These are phyloP conservation scores for Heteromurus nitidus DNA, from an alignment of 2,888 invertebrate genomes.

Conservation along the genomic window DNA sequence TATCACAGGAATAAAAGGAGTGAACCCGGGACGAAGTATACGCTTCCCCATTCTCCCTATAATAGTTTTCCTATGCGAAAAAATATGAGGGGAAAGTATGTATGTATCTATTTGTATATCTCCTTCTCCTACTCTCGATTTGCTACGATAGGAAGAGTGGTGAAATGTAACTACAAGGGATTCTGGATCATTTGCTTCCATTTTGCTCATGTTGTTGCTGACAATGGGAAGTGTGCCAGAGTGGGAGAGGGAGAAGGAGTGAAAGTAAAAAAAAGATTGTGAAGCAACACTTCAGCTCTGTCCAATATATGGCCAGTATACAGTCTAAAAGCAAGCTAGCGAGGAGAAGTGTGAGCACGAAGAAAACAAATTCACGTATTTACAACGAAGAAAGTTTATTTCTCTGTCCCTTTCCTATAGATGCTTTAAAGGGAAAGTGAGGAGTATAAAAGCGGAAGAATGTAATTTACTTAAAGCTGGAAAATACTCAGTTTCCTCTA, in stretches of 20 bases:
- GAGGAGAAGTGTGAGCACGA: too few species aligned
- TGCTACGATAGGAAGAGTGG: too few species aligned
- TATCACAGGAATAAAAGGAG: neutral
- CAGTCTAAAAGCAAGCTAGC: too few species aligned
- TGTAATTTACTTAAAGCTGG: slow-evolving; percentile 56
- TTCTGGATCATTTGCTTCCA: slow-evolving; percentile 59
- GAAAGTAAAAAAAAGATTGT: slow-evolving; percentile 38
- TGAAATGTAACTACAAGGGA: slow-evolving; percentile 41
- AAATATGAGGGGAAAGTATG: neutral
- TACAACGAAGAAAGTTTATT: neutral
- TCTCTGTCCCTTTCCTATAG: slow-evolving; percentile 6
- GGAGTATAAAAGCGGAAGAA: slow-evolving; percentile 29
- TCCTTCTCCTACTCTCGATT: too few species aligned
- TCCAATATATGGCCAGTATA: slow-evolving; percentile 3
- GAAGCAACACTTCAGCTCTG: slow-evolving; percentile 40
- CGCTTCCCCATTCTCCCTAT: slow-evolving; percentile 2
- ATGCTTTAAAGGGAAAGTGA: slow-evolving; percentile 14
- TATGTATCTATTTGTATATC: neutral
- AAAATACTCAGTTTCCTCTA: slow-evolving; percentile 41
- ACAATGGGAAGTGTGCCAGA: slow-evolving; percentile 61
- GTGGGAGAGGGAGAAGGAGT: slow-evolving; percentile 1
- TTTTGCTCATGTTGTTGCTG: slow-evolving; percentile 55
- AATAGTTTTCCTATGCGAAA: neutral
- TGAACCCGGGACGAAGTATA: neutral
- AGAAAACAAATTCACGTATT: too few species aligned